Evolutionary conservation across 2,888 invertebrate genomes (phyloP), one percentile per base, ranked within the genome.

Genomic region (Dryocosmus kuriphilus): DNA sequence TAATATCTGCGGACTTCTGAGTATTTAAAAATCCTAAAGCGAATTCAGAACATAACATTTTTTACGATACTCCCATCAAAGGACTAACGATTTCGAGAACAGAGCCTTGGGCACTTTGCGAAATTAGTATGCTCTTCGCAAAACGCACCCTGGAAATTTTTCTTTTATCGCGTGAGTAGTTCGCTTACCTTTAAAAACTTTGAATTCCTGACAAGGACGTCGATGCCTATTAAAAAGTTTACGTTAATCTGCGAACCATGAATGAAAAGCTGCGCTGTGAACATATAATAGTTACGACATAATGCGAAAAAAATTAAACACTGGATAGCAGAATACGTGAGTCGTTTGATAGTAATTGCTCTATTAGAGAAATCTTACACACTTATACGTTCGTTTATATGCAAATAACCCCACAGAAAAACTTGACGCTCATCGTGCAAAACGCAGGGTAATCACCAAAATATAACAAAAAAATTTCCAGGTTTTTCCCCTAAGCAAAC

Each of bases 201-300:
- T 24, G 57, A 57, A 57, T 57, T 57, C 57, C 57, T 57, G 57
- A 24, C 57, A 57, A 57, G 57, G 57, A 57, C 57, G 57, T 57
- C 16, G 24, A 24, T 57, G 57, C 24, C 57, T 24, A 57, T 57
- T 57, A 57, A 57, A 57, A 57, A 57, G 57, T 57, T 57, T 57
- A 57, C 57, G 57, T 57, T 57, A 27, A 57, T 57, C 57, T 57
- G 24, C 16, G 57, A 57, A 24, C 24, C 57, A 57, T 57, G 57
- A 57, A 57, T 57, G 57, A 57, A 57, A 24, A 57, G 11, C 57
- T 24, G 24, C 57, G 57, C 57, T 57, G 24, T 22, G 57, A 57
- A 27, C 22, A 57, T 57, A 57, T 19, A 16, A 55, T 57, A 24
- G 57, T 57, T 22, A 57, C 22, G 57, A 57, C 57, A 57, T 57